Evolutionary conservation across 1,140 invertebrate species (phyloP), one percentile per base, ranked within the genome.

Genomic region (Eriosoma lanigerum): DNA sequence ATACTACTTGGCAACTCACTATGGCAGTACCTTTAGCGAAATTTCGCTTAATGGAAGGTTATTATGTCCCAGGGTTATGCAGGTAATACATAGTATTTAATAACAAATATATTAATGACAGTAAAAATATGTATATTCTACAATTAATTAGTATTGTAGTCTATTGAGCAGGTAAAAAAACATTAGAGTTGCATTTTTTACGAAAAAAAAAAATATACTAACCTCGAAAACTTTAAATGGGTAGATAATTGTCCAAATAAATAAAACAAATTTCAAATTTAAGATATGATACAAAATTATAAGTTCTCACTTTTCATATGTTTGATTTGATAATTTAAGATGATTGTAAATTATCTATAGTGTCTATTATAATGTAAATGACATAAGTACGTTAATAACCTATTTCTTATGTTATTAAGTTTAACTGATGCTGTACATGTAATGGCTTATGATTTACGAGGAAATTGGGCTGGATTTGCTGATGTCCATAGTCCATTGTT

Each of bases 381-480:
- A 4, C 32, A 4, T 38, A 38, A 4, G 32, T 38, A 4, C 8
- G 8, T 38, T 8, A 38, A 4, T 38, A 38, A 3, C 32, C 8
- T 38, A 48, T 62, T 68, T 66, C 9, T 60, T 26, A 12, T 73
- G 3, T 62, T 64, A 82, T 81, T 24, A 80, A 85, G 85, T 38
- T 76, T 84, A 21, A 81, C 94, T 21, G 93, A 95, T 84, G 93
- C 93, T 6, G 90, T 96, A 72, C 94, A 96, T 84, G 92, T 93
- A 15, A 96, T 96, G 94, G 89, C 94, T 0, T 97, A 97, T 84
- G 95, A 97, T 87, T 88, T 97, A 21, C 89, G 95, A 82, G 96
- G 96, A 32, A 95, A 95, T 83, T 97, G 95, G 95, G 94, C 93
- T 9, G 93, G 93, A 54, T 93, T 94, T 83, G 94, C 95, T 1